Evolutionary conservation across 2,113 vertebrate genomes (phyloP), one percentile per base, ranked within the genome.

Genomic region (Macquaria ambigua): DNA sequence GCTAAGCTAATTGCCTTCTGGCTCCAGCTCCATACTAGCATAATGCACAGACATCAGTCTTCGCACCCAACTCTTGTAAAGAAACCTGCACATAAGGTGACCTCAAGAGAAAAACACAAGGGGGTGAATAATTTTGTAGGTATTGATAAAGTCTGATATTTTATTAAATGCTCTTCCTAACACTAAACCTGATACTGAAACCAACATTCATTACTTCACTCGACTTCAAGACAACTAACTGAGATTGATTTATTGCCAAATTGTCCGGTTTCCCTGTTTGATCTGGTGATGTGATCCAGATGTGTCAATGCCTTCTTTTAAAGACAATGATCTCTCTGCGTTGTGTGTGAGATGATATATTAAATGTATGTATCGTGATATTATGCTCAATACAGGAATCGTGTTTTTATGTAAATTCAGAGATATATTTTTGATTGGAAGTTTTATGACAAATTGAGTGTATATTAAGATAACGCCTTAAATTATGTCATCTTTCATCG

Each of bases 391-490:
- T 61, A 39, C 50, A 53, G 41, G 31, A 78, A 52, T 21, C 5
- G 0, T 68, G 39, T 78, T 69, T 75, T 73, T 74, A 50, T 85
- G 81, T 86, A 85, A 75, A 75, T 64, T 41, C 53, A 69, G 39
- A 84, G 58, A 16, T 87, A 23, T 86, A 79, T 89, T 90, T 90
- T 78, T 84, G 39, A 88, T 82, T 68, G 3, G 53, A 73, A 3
- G 11, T 78, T 85, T 64, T 83, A 74, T 77, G 41, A 52, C 2
- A 56, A 58, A 66, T 77, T 63, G 1, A 71, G 61, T 67, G 6
- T 83, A 39, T 79, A 71, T 83, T 70, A 63, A 74, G 9, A 39
- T 69, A 82, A 52, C 50, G 2, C 39, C 46, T 84, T 82, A 59
- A 63, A 70, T 73, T 25, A 64, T 64, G 28, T 43, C 23, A 28